Percentiles rank a stretch among this genome's conserved stretches.
Evolutionary conservation across 2,888 invertebrate species (phyloP).

Genomic region (Thecophora atra): DNA sequence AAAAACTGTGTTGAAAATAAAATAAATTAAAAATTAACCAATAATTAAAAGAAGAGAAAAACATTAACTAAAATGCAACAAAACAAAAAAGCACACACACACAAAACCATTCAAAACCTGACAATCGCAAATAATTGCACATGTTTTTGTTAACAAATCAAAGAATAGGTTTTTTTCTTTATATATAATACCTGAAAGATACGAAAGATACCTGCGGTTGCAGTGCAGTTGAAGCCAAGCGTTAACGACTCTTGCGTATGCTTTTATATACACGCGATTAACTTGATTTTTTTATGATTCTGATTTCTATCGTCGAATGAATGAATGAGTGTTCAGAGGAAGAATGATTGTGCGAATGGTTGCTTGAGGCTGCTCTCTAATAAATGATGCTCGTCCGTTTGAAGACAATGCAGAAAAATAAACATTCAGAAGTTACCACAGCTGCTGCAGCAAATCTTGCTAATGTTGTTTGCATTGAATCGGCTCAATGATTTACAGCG

Average conservation of each 20-base stretch:
- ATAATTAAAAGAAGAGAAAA: conserved; percentile 15
- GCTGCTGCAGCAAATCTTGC: too few relatives aligned
- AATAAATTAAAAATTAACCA: not conserved
- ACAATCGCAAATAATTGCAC: conserved; percentile 6
- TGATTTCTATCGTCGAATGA: not conserved
- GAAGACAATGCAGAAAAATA: too few relatives aligned
- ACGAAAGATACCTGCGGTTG: not conserved
- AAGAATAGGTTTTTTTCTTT: not conserved
- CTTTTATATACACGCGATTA: not conserved
- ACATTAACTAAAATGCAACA: not conserved
- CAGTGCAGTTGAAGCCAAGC: not conserved
- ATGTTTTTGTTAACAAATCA: not conserved
- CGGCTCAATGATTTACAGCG: too few relatives aligned
- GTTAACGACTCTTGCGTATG: not conserved
- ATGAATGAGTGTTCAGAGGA: not conserved
- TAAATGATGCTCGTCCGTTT: too few relatives aligned
- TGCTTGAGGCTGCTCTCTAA: too few relatives aligned
- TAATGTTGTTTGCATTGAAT: too few relatives aligned
- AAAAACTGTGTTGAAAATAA: not conserved
- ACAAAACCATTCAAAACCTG: not conserved
- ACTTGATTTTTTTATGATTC: not conserved
- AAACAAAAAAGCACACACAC: too few relatives aligned
- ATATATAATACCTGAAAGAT: not conserved
- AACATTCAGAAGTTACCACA: too few relatives aligned
- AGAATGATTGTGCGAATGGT: too few relatives aligned